phyloP scores from a whole-genome alignment of 2,113 vertebrate genomes.

The Trichomycterus rosablanca region DNA sequence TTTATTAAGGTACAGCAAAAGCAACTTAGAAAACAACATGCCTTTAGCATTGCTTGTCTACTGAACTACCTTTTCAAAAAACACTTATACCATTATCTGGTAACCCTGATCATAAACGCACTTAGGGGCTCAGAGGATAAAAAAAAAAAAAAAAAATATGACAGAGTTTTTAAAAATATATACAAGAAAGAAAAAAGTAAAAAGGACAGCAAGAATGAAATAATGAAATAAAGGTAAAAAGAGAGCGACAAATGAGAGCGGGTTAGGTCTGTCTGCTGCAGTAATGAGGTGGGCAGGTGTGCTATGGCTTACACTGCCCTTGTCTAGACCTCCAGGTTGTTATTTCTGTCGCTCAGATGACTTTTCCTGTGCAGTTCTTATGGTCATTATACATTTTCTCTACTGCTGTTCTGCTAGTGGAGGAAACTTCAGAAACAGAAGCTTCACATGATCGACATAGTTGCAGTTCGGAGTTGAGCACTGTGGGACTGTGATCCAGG shows the following conservation, averaged over 20 bases:
- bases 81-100: no score
- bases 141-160: not conserved
- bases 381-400: conserved; percentile 21
- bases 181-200: not conserved
- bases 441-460: conserved; percentile 5
- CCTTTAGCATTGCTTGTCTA: no score
- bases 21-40: no score
- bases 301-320: conserved; percentile 31
- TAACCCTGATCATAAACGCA: no score
- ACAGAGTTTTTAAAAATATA: no score
- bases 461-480: not conserved
- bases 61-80: no score
- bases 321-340: conserved; percentile 39
- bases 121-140: no score
- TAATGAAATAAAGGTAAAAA: conserved; percentile 39
- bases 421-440: conserved; percentile 18
- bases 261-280: conserved; percentile 5
- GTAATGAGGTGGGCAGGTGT: conserved; percentile 50
- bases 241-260: conserved; percentile 1
- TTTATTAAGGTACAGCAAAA: no score
- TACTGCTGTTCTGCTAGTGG: not conserved
- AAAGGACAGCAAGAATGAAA: not conserved
- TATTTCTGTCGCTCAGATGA: conserved; percentile 31
- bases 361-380: conserved; percentile 26
- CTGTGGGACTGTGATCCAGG: not conserved